Percentiles rank a stretch among this genome's conserved stretches.
Evolutionary conservation across 2,888 invertebrate genomes (phyloP).

Genomic region (Bugulina stolonifera): DNA sequence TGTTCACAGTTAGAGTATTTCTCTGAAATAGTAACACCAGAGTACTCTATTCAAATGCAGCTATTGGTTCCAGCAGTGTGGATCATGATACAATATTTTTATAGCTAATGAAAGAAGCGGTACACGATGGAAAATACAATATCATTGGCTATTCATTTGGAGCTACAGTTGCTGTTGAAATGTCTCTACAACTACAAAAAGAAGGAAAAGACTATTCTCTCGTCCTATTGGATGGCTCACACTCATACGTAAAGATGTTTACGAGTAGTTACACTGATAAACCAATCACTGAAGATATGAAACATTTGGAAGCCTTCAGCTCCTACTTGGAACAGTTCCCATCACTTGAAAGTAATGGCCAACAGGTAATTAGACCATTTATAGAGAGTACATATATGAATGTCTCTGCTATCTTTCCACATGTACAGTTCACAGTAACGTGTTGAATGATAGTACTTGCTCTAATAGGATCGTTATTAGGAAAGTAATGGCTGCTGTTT

Average conservation of each 20-base stretch:
- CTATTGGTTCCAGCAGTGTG: no score
- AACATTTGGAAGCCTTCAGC: conserved; percentile 29
- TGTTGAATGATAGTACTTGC: no score
- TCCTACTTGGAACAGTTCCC: conserved; percentile 43
- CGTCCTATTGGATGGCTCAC: conserved; percentile 76
- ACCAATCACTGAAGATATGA: conserved; percentile 40
- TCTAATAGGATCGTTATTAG: no score
- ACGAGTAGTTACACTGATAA: conserved; percentile 42
- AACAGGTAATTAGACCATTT: no score
- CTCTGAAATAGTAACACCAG: no score
- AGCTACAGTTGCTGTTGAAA: conserved; percentile 87
- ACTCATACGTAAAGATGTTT: conserved; percentile 55
- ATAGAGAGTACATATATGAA: no score
- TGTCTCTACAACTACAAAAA: conserved; percentile 74
- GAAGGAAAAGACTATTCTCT: conserved; percentile 55
- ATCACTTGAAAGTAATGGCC: neutral
- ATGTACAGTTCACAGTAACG: no score
- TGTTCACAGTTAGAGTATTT: no score
- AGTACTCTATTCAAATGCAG: no score
- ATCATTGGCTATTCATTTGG: conserved; percentile 94
- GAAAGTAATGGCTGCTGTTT: no score
- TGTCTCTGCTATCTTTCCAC: no score
- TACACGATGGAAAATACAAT: conserved; percentile 76
- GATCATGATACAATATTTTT: no score
- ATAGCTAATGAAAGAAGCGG: conserved; percentile 68